Conservation (phyloP, 2,888 invertebrate species). For the Eilema sororculum region DNA sequence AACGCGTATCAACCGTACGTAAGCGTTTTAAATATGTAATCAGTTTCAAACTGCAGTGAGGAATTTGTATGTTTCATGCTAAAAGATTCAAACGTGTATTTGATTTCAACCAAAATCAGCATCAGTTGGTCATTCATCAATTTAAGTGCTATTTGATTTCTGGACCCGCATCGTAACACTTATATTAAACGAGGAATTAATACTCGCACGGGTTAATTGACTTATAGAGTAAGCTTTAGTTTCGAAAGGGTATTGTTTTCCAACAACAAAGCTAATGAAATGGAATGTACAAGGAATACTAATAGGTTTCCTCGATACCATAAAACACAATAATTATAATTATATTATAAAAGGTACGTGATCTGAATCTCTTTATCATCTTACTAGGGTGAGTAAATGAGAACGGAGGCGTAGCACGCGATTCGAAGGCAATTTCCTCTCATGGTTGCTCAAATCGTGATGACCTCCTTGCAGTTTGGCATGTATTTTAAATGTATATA, state of each 20-base stretch:
- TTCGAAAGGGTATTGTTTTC: constrained; percentile 23
- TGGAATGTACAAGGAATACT: constrained; percentile 10
- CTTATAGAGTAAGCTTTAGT: constrained; percentile 12
- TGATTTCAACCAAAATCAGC: constrained; percentile 13
- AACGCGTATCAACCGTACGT: constrained; percentile 26
- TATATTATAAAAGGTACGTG: constrained; percentile 1
- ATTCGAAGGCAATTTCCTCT: background rate
- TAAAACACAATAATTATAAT: constrained; percentile 6
- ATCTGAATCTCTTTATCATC: constrained; percentile 5
- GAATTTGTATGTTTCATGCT: constrained; percentile 26
- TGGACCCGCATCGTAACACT: constrained; percentile 1
- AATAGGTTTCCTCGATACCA: background rate
- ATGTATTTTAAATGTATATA: no score
- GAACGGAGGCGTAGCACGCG: background rate
- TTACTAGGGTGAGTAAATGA: background rate
- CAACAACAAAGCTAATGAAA: constrained; percentile 19
- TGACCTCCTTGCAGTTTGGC: no score
- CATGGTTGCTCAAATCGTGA: background rate
- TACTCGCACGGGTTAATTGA: constrained; percentile 13
- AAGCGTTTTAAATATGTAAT: constrained; percentile 47
- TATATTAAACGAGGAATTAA: constrained; percentile 18
- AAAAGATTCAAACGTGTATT: constrained; percentile 30
- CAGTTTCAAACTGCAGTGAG: constrained; percentile 40
- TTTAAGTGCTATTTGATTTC: constrained; percentile 18
- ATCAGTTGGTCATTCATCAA: background rate